These are phyloP conservation scores for Xestia sexstrigata DNA, from an alignment of 2,888 invertebrate species.

Conservation along the genomic window DNA sequence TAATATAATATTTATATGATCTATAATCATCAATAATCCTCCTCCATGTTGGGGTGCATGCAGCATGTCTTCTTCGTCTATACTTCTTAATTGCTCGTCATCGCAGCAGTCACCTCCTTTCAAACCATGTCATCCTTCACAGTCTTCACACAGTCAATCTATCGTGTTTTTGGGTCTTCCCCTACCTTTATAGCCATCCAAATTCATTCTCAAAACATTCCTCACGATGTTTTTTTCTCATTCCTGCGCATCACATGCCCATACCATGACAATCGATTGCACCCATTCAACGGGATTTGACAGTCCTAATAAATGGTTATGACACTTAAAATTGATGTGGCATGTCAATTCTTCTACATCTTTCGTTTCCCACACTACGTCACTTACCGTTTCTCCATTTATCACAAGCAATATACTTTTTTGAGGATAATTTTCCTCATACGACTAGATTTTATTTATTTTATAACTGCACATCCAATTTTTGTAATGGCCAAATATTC, in stretches of 20 bases:
- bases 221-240: no score
- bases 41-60: not conserved
- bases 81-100: not conserved
- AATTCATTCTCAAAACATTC: not conserved
- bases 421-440: not conserved
- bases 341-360: not conserved
- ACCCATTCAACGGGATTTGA: not conserved
- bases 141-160: not conserved
- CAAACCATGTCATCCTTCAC: not conserved
- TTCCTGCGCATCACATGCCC: not conserved
- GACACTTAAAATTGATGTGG: not conserved
- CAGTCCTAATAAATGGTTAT: not conserved
- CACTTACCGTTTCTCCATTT: not conserved
- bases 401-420: not conserved
- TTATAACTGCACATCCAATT: not conserved
- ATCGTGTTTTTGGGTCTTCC: not conserved
- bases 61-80: not conserved
- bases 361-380: not conserved
- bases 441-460: not conserved
- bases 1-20: not conserved
- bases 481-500: slow-evolving; percentile 7
- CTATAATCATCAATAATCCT: not conserved
- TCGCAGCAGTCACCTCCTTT: not conserved
- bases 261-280: not conserved
- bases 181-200: not conserved